Conservation (phyloP, 1,140 invertebrate genomes). For the Drosophila sucinea region DNA sequence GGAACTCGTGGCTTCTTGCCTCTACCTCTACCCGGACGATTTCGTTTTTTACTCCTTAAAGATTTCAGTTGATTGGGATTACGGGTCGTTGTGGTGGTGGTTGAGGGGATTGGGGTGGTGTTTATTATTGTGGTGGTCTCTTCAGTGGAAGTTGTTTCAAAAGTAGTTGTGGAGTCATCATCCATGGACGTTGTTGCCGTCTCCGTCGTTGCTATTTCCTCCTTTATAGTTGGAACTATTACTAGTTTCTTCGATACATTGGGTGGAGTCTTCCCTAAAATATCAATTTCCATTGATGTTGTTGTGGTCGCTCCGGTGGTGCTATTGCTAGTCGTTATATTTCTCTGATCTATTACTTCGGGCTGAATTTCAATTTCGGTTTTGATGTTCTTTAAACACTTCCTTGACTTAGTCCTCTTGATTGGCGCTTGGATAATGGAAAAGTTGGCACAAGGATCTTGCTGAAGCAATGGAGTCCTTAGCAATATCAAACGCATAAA, state of each 20-base stretch:
- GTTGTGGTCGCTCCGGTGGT: conserved; percentile 15
- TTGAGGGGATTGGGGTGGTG: not conserved
- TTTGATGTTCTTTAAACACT: conserved; percentile 17
- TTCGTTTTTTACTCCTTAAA: conserved; percentile 6
- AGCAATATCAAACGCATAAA: conserved; percentile 56
- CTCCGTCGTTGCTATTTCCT: conserved; percentile 3
- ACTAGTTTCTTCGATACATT: not conserved
- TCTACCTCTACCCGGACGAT: not conserved
- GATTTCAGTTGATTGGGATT: conserved; percentile 16
- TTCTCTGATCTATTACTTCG: not conserved
- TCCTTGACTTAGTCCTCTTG: not conserved
- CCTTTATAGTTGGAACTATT: not conserved
- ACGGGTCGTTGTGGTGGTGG: not conserved
- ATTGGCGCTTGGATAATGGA: conserved; percentile 4
- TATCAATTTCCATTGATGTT: conserved; percentile 14
- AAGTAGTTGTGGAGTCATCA: not conserved
- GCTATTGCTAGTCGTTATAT: conserved; percentile 12
- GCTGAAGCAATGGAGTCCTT: conserved; percentile 40
- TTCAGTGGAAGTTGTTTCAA: not conserved
- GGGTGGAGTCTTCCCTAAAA: not conserved
- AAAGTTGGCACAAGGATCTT: conserved; percentile 65
- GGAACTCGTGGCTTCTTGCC: conserved; percentile 37
- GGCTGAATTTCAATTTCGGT: not conserved
- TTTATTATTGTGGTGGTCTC: conserved; percentile 1
- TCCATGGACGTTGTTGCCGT: not conserved